Evolutionary conservation across 2,888 invertebrate genomes (phyloP).

Genomic region (Hydroisotoma schaefferi): DNA sequence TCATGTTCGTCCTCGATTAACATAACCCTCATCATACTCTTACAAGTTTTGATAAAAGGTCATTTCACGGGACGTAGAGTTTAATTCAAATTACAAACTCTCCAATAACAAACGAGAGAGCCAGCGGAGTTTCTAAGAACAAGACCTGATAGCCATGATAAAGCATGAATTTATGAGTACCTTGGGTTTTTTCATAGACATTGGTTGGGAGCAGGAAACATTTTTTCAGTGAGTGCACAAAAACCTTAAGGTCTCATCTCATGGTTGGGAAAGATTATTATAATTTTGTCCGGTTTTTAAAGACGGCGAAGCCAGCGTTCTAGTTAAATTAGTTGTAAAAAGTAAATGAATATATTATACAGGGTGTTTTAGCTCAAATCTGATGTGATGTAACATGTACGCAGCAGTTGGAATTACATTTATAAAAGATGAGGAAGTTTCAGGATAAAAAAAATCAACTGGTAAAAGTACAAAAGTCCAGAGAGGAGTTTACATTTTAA

Average conservation of each 20-base stretch:
- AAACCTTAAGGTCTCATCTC: neutral
- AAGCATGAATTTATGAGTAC: neutral
- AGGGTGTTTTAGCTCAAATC: too few species aligned
- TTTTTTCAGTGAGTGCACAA: neutral
- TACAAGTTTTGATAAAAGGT: neutral
- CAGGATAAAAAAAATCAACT: neutral
- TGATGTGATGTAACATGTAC: too few species aligned
- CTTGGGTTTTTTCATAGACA: neutral
- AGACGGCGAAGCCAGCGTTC: too few species aligned
- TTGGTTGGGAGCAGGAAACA: neutral
- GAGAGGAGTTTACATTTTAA: too few species aligned
- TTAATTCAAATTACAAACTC: conserved; percentile 7
- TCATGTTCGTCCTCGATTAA: neutral
- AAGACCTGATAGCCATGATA: neutral
- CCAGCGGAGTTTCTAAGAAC: neutral
- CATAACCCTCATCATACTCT: neutral
- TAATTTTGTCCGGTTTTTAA: neutral
- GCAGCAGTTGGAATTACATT: too few species aligned
- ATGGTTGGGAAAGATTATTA: neutral
- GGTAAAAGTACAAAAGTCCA: neutral
- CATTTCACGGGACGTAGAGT: conserved; percentile 12
- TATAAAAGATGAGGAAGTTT: too few species aligned
- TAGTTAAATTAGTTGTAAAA: too few species aligned
- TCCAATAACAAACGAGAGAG: neutral
- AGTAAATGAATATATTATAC: too few species aligned